Evolutionary conservation across 2,888 invertebrate species (phyloP), one percentile per base, ranked within the genome.

Genomic region (Keiferia lycopersicella): DNA sequence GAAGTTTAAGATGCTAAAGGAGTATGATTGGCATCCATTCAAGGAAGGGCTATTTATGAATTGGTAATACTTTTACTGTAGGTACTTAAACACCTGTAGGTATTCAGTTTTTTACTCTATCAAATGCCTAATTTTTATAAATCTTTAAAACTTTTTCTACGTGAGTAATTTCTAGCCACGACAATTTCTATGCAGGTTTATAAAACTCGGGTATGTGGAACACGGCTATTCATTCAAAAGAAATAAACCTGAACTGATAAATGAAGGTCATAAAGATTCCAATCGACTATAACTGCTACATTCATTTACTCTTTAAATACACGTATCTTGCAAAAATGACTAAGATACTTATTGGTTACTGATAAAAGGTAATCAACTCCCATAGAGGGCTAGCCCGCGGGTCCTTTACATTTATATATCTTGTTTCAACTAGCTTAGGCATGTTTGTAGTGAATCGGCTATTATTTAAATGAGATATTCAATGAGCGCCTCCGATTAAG

Each of bases 381-480:
- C 64, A 64, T 64, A 66, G 45, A 41, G 60, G 62, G 61, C 51
- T 34, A 51, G 53, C 67, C 65, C 62, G 61, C 26, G 62, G 65
- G 67, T 68, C 62, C 65, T 60, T 68, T 65, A 63, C 68, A 71
- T 73, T 71, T 72, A 73, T 68, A 66, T 65, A 45, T 63, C 65
- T 67, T 65, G 66, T 67, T 61, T 50, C 18, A 50, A 50, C 48
- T 48, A 8, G 50, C 34, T 34, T 20, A 50, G 41, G 7, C 60
- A n/a, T 10, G 34, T 56, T 30, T 60, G 18, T 16, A 34, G 50
- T 75, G 71, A 74, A 77, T 73, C 71, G 72, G 62, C 72, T 72
- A 73, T 74, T 78, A 79, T 78, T 78, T 71, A 77, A 78, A 77
- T 76, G 72, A 73, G 73, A 67, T 70, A 73, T 75, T 77, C 73